Evolutionary conservation across 2,888 invertebrate genomes (phyloP).

Genomic region (Gasteruption jaculator): DNA sequence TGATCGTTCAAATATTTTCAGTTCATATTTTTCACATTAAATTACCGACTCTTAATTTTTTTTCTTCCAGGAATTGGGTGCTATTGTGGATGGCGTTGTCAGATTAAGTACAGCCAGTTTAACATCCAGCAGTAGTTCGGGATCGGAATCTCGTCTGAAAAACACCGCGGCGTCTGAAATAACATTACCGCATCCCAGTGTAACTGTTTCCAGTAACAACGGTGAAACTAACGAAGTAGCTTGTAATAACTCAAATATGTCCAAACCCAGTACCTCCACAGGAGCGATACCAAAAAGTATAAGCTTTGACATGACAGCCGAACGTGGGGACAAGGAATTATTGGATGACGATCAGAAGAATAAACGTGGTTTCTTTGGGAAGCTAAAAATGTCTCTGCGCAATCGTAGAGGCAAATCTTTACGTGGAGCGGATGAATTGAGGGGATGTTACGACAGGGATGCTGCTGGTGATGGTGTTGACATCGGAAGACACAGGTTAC

Average conservation of each 20-base stretch:
- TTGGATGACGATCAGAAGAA: slow-evolving; percentile 57
- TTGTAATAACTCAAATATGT: slow-evolving; percentile 22
- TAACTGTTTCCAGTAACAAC: neutral
- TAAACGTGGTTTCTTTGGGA: slow-evolving; percentile 68
- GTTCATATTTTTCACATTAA: slow-evolving; percentile 2
- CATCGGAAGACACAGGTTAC: slow-evolving; percentile 38
- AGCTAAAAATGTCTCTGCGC: slow-evolving; percentile 66
- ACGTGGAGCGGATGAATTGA: slow-evolving; percentile 49
- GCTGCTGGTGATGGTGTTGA: slow-evolving; percentile 35
- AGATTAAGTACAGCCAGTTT: slow-evolving; percentile 57
- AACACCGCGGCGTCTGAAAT: slow-evolving; percentile 5
- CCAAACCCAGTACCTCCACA: slow-evolving; percentile 56
- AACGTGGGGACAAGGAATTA: slow-evolving; percentile 66
- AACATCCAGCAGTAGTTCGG: slow-evolving; percentile 55
- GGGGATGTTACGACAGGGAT: slow-evolving; percentile 43
- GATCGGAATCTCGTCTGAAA: slow-evolving; percentile 48
- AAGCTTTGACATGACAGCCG: slow-evolving; percentile 85
- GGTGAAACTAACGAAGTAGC: slow-evolving; percentile 29
- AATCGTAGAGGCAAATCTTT: slow-evolving; percentile 59
- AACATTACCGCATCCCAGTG: no score
- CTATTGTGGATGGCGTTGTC: slow-evolving; percentile 44
- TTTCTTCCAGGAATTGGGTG: slow-evolving; percentile 22
- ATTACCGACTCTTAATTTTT: slow-evolving; percentile 2
- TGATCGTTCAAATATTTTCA: neutral
- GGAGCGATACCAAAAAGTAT: slow-evolving; percentile 90